Base-by-base conservation (phyloP, 2,797 vertebrate species). In the Atherinosoma microstoma region DNA sequence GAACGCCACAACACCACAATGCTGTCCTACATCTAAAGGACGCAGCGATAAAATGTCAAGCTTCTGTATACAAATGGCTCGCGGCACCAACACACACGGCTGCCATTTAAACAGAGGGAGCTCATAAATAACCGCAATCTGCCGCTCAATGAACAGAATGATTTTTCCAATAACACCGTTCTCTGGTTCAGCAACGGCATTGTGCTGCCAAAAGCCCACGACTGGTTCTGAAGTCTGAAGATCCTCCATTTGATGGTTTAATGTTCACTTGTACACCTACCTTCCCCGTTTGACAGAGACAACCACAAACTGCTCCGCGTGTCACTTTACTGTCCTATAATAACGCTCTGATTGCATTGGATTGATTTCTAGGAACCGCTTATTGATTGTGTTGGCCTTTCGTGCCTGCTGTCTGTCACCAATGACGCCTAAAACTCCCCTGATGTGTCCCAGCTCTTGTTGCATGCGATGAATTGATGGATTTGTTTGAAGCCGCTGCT, bases 301-400 rank as follows among this genome's bases (percentile, higher is more conserved):
- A 7, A 16, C 15, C 54, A 45, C n/a, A 51, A 10, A 57, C 30
- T 8, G 59, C 40, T 29, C 65, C 69, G 15, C 49, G 24, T 29
- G 54, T 57, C 38, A 18, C 70, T 60, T 56, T 66, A 42, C 82
- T 12, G 30, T 77, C 58, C 27, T 15, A 67, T 80, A 79, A 79
- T 67, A 79, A 79, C 0, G 56, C 72, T 56, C 70, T 78, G 84
- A 85, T 83, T 85, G 74, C 20, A 10, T 78, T 63, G 9, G 27
- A 90, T 81, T 86, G 90, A 89, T 91, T 78, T 20, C 70, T 72
- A 65, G 73, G 42, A 89, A 74, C 71, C 22, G 0, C 0, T 61
- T 88, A 90, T 88, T 77, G 90, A 89, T 84, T 40, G 61, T 0
- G 32, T 36, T 72, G 79, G 70, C 62, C 84, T 84, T 69, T 67